Evolutionary conservation across 2,113 vertebrate species (phyloP).

Genomic region (Psilopsiagon aymara): DNA sequence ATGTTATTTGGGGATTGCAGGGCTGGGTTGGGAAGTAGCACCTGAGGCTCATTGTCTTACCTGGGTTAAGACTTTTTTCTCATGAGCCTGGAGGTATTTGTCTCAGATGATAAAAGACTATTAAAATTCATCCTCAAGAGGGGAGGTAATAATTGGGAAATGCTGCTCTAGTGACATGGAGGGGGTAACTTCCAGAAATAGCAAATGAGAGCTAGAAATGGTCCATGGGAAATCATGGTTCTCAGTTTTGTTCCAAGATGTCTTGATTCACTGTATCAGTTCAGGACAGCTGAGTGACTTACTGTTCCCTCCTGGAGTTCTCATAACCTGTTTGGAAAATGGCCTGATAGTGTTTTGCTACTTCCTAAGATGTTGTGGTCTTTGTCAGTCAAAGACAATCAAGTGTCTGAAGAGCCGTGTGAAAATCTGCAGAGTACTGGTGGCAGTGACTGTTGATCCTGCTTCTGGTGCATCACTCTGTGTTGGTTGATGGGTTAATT

Average conservation of each 20-base stretch:
- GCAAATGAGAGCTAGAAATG: not conserved
- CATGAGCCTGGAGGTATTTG: not conserved
- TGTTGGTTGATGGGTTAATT: not conserved
- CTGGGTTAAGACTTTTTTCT: not conserved
- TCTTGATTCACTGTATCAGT: not conserved
- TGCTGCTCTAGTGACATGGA: not conserved
- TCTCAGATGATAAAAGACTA: not conserved
- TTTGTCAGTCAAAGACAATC: not conserved
- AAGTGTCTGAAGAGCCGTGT: not conserved
- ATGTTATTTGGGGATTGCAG: rapidly evolving
- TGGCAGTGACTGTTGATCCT: not conserved
- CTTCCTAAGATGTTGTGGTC: not conserved
- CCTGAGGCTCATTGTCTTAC: not conserved
- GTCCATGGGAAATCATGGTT: not conserved
- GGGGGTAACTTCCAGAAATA: not conserved
- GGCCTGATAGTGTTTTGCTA: not conserved
- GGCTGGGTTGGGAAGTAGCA: not conserved
- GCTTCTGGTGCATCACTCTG: not conserved
- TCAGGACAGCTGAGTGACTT: not conserved
- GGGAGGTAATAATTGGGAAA: not conserved
- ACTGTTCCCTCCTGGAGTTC: not conserved
- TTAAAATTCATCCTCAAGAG: not conserved
- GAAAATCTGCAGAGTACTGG: not conserved
- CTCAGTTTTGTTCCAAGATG: not conserved
- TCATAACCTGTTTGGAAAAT: not conserved